Conservation (phyloP, 2,113 vertebrate species). For the Corvus moneduloides region DNA sequence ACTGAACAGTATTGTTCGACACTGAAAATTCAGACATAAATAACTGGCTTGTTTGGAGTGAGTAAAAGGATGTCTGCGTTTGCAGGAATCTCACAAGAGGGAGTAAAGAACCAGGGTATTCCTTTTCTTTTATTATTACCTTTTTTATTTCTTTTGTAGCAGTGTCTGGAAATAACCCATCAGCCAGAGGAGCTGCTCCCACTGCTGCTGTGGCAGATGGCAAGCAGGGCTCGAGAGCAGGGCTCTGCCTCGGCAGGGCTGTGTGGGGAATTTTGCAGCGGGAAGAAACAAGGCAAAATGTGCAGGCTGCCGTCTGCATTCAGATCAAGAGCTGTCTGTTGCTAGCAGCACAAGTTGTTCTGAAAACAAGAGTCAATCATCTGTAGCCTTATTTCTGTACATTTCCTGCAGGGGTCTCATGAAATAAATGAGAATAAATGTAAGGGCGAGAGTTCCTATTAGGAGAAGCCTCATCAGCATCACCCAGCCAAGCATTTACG, state of each 20-base stretch:
- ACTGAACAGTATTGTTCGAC: conserved; percentile 7
- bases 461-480: conserved; percentile 65
- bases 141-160: conserved; percentile 6
- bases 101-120: conserved; percentile 49
- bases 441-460: conserved; percentile 52
- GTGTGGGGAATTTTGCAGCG: neutral
- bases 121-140: neutral
- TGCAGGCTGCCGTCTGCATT: conserved; percentile 7
- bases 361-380: conserved; percentile 40
- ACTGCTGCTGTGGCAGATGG: neutral
- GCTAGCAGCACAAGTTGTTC: conserved; percentile 29
- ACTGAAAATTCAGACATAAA: conserved; percentile 52
- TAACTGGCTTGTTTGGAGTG: conserved; percentile 13
- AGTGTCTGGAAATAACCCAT: conserved; percentile 10
- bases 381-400: conserved; percentile 49
- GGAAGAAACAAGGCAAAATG: neutral
- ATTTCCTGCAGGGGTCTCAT: conserved; percentile 48
- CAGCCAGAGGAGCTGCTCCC: neutral
- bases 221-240: neutral
- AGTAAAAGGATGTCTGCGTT: conserved; percentile 30
- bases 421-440: conserved; percentile 50
- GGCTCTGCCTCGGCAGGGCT: neutral
- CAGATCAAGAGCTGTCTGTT: neutral
- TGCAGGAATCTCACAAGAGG: conserved; percentile 48
- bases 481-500: conserved; percentile 55